Evolutionary conservation across 2,888 invertebrate genomes (phyloP), one percentile per base, ranked within the genome.

Genomic region (Melieria picta): DNA sequence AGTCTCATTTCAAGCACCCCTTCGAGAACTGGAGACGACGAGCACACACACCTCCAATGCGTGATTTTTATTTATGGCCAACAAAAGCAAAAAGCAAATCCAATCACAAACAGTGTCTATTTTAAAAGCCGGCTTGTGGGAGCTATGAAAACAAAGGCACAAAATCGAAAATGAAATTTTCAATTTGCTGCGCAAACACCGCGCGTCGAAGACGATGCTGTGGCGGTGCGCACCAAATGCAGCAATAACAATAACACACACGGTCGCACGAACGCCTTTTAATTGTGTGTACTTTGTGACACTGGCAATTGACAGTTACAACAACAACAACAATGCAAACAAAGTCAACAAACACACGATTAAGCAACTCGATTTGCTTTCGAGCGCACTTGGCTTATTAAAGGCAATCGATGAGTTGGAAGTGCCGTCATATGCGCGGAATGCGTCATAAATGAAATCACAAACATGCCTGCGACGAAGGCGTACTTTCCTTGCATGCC

Each of bases 401-500:
- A 52, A n/a, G 48, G n/a, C 43, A 47, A 11, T 55, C 43, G n/a
- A 11, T 43, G 30, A 1, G 3, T 43, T 42, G 11, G 30, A 11
- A 7, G 13, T 61, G 11, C n/a, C 6, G 45, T 30, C 16, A 30
- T 48, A 63, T 48, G n/a, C 4, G 47, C 30, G 7, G 5, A 43
- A 42, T 57, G 4, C 30, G 58, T 16, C 43, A n/a, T 60, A 42
- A 60, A 30, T n/a, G 42, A 45, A 60, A n/a, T n/a, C 6, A 13
- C 43, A n/a, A 60, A 13, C 11, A 45, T 67, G 16, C 50, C 50
- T 52, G 67, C 11, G 60, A 67, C 58, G 50, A 67, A 67, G 61
- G 58, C 61, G 67, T 50, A 67, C 60, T 60, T 67, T 60, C 60
- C 50, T 57, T 67, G 67, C 45, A 60, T 65, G 64, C 64, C 67